A percentile compares a stretch with the other conserved stretches of the same genome.
Evolutionary conservation across 23 tunicate genomes (phyloP).

Genomic region (Aplidium turbinatum): DNA sequence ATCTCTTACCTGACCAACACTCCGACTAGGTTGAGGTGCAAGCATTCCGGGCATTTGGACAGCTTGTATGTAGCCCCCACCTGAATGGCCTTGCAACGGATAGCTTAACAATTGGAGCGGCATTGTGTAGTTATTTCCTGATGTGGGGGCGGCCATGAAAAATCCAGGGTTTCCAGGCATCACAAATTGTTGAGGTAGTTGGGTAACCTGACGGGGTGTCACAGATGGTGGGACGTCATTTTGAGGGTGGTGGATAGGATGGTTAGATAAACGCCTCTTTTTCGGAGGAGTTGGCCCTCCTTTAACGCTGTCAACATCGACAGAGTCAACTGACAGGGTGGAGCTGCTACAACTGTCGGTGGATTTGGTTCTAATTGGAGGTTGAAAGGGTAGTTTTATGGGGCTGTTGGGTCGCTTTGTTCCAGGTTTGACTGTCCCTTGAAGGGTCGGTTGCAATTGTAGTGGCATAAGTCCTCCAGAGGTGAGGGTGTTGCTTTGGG

Average conservation of each 20-base stretch:
- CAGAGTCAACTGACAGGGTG: conserved; percentile 39
- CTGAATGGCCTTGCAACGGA: conserved; percentile 7
- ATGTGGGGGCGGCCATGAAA: conserved; percentile 23
- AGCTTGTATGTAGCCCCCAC: conserved; percentile 1
- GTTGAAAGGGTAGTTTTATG: background rate
- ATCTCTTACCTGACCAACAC: conserved; percentile 19
- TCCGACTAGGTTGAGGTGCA: background rate
- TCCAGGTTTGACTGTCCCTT: background rate
- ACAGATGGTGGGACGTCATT: background rate
- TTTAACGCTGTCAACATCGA: conserved; percentile 6
- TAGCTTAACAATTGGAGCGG: conserved; percentile 20
- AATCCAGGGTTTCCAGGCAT: conserved; percentile 23
- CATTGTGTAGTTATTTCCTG: conserved; percentile 18
- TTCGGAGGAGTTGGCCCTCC: background rate
- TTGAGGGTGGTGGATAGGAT: background rate
- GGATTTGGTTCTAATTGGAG: conserved; percentile 20
- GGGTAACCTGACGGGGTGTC: background rate
- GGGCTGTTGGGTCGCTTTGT: conserved; percentile 20
- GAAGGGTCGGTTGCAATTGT: background rate
- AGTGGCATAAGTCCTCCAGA: background rate
- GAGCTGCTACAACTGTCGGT: conserved; percentile 48
- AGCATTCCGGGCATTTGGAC: conserved; percentile 5
- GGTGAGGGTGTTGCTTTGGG: background rate
- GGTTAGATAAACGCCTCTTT: conserved; percentile 1
- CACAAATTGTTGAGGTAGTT: conserved; percentile 11